Evolutionary conservation across 2,797 vertebrate genomes (phyloP).

Genomic region (Acipenser ruthenus): DNA sequence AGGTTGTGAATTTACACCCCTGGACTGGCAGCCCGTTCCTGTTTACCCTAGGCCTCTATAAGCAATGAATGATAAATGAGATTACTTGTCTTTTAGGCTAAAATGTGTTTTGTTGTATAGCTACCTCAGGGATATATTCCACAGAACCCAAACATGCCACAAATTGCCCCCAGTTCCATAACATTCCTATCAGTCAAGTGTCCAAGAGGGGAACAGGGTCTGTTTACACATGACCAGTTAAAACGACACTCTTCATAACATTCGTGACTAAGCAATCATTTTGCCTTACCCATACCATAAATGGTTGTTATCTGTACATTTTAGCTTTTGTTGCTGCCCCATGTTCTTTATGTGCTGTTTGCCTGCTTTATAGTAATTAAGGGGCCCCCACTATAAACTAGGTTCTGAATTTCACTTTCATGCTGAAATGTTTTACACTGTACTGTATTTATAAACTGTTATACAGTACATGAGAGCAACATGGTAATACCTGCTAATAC

Average conservation of each 20-base stretch:
- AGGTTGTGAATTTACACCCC: slow-evolving; percentile 55
- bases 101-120: slow-evolving; percentile 68
- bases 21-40: slow-evolving; percentile 44
- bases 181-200: slow-evolving; percentile 61
- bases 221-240: slow-evolving; percentile 17
- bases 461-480: too few relatives aligned
- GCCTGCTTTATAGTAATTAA: too few relatives aligned
- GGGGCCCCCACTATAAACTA: too few relatives aligned
- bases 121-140: slow-evolving; percentile 68
- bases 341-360: too few relatives aligned
- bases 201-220: slow-evolving; percentile 69
- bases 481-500: too few relatives aligned
- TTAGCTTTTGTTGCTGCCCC: too few relatives aligned
- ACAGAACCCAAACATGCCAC: slow-evolving; percentile 72
- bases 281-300: background rate
- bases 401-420: too few relatives aligned
- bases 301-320: too few relatives aligned
- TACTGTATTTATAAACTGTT: too few relatives aligned
- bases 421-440: too few relatives aligned
- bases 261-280: background rate
- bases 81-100: slow-evolving; percentile 68
- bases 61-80: slow-evolving; percentile 60
- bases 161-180: slow-evolving; percentile 60
- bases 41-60: slow-evolving; percentile 50
- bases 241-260: background rate